Evolutionary conservation across 1,140 invertebrate genomes (phyloP).

Genomic region (Lasaia peninsularis): DNA sequence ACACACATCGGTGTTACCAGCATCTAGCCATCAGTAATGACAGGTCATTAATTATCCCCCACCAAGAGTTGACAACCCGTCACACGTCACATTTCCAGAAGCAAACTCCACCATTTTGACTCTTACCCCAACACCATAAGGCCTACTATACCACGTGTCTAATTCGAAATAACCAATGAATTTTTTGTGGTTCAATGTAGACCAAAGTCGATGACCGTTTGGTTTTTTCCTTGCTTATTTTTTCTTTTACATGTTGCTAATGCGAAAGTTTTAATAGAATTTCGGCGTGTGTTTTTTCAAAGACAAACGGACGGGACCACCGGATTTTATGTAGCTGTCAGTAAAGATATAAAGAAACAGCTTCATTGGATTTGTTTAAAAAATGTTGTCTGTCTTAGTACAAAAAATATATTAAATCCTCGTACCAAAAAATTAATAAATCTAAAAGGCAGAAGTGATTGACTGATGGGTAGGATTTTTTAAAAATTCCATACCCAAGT

Average conservation of each 20-base stretch:
- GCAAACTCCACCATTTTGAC: neutral
- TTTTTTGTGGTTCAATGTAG: conserved; percentile 6
- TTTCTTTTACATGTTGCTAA: neutral
- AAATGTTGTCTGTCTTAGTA: too few relatives aligned
- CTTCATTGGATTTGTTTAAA: neutral
- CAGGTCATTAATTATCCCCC: conserved; percentile 5
- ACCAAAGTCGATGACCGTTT: conserved; percentile 1
- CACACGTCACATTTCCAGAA: neutral
- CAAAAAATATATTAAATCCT: too few relatives aligned
- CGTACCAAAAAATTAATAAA: too few relatives aligned
- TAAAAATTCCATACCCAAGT: too few relatives aligned
- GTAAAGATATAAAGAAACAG: neutral
- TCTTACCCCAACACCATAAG: neutral
- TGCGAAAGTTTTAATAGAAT: conserved; percentile 7
- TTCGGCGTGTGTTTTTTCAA: neutral
- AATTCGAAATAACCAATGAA: conserved; percentile 1
- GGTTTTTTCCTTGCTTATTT: neutral
- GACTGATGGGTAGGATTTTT: too few relatives aligned
- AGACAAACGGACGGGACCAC: neutral
- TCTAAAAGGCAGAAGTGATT: too few relatives aligned
- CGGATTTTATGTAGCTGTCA: neutral
- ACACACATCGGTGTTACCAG: neutral
- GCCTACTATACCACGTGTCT: neutral
- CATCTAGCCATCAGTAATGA: neutral
- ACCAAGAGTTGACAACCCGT: conserved; percentile 2